These are phyloP conservation scores for Anisognathus igniventris DNA, from an alignment of 2,797 vertebrate genomes.

Conservation along the genomic window DNA sequence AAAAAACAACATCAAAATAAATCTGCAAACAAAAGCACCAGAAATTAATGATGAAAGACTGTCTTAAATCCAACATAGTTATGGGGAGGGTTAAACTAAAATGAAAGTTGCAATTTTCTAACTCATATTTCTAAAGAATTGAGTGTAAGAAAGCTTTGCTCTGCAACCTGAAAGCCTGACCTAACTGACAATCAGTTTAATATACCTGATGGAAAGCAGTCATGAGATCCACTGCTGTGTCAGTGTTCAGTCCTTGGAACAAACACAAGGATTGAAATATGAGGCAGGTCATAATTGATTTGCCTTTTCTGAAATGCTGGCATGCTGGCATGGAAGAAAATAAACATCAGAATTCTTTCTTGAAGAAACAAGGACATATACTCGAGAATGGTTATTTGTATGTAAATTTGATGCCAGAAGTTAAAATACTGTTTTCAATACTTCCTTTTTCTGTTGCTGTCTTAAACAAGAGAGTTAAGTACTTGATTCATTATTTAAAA, in stretches of 20 bases:
- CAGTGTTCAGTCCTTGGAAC: slow-evolving; percentile 14
- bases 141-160: neutral
- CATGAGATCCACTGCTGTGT: neutral
- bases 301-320: slow-evolving; percentile 10
- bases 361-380: neutral
- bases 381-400: neutral
- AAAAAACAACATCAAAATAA: neutral
- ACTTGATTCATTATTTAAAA: neutral
- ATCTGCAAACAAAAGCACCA: neutral
- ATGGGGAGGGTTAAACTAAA: neutral
- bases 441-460: neutral
- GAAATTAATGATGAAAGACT: neutral
- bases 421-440: neutral
- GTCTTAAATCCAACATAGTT: neutral
- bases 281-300: slow-evolving; percentile 11
- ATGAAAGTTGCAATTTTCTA: neutral
- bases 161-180: neutral
- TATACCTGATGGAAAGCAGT: slow-evolving; percentile 7
- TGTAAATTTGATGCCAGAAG: neutral
- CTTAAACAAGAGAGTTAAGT: neutral
- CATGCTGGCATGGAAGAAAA: neutral
- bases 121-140: neutral
- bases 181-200: neutral
- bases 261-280: neutral
- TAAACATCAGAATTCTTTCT: neutral